A percentile compares a stretch with the other conserved stretches of the same genome.
phyloP scores from a whole-genome alignment of 2,797 vertebrate genomes.

The Alectoris magna region DNA sequence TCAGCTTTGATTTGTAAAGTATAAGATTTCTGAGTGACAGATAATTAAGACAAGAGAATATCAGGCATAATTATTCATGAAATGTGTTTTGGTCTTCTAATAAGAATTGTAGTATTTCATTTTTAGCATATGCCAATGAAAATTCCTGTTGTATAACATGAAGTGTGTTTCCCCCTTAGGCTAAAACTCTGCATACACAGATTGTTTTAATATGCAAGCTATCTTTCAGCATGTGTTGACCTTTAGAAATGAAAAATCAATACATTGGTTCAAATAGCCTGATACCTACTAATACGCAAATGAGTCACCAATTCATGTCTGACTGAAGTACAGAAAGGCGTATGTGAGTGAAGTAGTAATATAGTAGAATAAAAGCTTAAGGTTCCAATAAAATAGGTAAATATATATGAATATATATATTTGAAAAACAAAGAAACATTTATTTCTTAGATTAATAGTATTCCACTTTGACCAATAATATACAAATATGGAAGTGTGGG shows the following conservation, averaged over 20 bases:
- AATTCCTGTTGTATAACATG: neutral
- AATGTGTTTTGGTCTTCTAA: neutral
- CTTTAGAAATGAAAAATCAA: conserved; percentile 12
- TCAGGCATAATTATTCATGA: neutral
- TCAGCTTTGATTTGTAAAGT: neutral
- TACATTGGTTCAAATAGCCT: neutral
- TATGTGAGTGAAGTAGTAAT: neutral
- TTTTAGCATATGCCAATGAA: conserved; percentile 3
- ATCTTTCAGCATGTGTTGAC: neutral
- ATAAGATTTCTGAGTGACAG: neutral
- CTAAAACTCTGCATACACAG: neutral
- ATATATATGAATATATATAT: neutral
- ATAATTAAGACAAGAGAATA: neutral
- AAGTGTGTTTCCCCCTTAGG: neutral
- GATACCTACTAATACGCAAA: neutral
- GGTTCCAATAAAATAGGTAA: neutral
- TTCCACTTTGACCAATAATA: neutral
- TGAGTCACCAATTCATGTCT: neutral
- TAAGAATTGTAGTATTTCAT: neutral
- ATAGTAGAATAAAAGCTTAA: neutral
- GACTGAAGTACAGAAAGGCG: neutral
- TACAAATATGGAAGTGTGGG: neutral
- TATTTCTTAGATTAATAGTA: neutral
- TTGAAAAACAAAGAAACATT: neutral
- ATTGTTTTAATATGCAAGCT: conserved; percentile 12